phyloP scores from a whole-genome alignment of 2,888 invertebrate species.

The Morinoia aosen region DNA sequence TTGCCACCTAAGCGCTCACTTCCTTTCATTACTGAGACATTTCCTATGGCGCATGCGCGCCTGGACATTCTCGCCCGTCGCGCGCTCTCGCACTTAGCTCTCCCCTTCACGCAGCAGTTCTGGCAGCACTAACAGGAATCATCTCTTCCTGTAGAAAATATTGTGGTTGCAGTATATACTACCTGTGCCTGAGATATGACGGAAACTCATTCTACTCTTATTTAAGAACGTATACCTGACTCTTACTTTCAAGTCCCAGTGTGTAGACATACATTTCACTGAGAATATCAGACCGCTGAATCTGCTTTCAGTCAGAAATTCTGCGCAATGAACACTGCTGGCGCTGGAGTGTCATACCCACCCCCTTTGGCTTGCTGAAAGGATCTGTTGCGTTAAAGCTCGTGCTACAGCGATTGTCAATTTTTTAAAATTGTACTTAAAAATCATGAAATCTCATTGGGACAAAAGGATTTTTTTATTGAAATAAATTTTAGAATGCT shows the following conservation, averaged over 20 bases:
- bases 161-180: too few species aligned
- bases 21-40: constrained; percentile 53
- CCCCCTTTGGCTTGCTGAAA: not conserved
- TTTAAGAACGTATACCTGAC: too few species aligned
- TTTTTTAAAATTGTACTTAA: not conserved
- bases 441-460: not conserved
- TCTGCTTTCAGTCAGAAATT: not conserved
- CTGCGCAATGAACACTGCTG: not conserved
- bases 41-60: constrained; percentile 48
- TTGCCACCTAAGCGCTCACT: constrained; percentile 49
- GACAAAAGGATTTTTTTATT: not conserved
- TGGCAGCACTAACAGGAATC: too few species aligned
- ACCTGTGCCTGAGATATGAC: not conserved
- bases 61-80: not conserved
- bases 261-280: not conserved
- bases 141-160: too few species aligned
- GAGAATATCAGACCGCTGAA: not conserved
- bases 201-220: too few species aligned
- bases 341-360: not conserved
- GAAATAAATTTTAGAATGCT: not conserved
- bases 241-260: too few species aligned
- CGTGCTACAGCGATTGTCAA: not conserved
- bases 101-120: not conserved
- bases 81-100: not conserved
- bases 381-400: not conserved